A percentile compares a stretch with the other conserved stretches of the same genome.
phyloP scores from a whole-genome alignment of 2,888 invertebrate genomes.

The Lamproptera curius region DNA sequence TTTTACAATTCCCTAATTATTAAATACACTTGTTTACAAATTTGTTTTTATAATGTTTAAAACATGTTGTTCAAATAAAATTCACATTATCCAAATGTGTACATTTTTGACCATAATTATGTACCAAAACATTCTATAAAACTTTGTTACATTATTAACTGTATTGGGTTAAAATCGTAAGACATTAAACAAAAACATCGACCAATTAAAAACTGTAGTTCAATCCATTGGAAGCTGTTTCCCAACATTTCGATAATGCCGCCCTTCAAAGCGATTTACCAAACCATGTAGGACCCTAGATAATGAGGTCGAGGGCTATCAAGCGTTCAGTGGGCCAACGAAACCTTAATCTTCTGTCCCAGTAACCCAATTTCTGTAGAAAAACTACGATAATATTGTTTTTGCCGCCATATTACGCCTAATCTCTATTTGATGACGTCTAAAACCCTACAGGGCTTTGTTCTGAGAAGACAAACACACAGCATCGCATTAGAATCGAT shows the following conservation, averaged over 20 bases:
- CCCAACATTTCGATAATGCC: background rate
- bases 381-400: conserved; percentile 14
- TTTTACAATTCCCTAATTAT: no score
- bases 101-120: no score
- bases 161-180: background rate
- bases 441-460: no score
- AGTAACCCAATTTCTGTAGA: conserved; percentile 53
- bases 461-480: no score
- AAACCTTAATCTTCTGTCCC: conserved; percentile 58
- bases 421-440: conserved; percentile 20
- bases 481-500: no score
- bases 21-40: no score
- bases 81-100: no score
- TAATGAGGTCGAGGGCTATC: conserved; percentile 61
- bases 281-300: conserved; percentile 4
- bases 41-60: no score
- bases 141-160: background rate
- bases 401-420: conserved; percentile 9
- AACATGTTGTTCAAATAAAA: no score
- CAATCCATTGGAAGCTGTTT: background rate
- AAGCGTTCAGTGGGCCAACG: conserved; percentile 58
- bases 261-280: background rate
- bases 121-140: no score
- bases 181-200: background rate
- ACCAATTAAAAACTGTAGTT: background rate